These are phyloP conservation scores for Mustela erminea DNA, from an alignment of 2,797 vertebrate genomes.

Conservation along the genomic window DNA sequence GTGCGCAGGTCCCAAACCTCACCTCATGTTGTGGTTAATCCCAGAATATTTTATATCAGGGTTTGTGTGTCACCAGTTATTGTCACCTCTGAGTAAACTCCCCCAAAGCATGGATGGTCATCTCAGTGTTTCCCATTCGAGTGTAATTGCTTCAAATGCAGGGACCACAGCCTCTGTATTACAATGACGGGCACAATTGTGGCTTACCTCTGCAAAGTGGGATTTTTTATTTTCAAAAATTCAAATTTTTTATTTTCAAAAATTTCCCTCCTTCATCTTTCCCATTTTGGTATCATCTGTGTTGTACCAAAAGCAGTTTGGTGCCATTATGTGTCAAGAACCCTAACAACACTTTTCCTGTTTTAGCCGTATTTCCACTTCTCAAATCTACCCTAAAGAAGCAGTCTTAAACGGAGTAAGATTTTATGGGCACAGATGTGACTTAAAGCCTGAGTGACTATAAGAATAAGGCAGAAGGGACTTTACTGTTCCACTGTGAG, in stretches of 20 bases:
- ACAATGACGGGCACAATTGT: neutral
- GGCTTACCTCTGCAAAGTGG: neutral
- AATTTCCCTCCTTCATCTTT: neutral
- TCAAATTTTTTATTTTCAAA: neutral
- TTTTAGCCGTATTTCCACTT: neutral
- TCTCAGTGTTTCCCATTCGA: neutral
- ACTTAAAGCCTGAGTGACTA: neutral
- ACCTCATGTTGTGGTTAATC: neutral
- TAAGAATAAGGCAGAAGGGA: neutral
- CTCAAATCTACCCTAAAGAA: slow-evolving; percentile 16
- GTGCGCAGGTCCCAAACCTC: neutral
- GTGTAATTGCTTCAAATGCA: neutral
- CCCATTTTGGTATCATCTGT: neutral
- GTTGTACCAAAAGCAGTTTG: neutral
- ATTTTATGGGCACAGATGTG: neutral
- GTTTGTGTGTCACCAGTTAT: neutral
- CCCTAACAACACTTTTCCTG: neutral
- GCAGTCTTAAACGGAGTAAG: neutral
- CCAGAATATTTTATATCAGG: neutral
- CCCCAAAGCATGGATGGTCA: neutral
- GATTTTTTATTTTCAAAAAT: neutral
- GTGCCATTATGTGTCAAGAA: neutral
- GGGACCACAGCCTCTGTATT: neutral
- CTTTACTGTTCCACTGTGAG: neutral
- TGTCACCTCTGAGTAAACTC: neutral